These are phyloP conservation scores for Nannospalax galili DNA, from an alignment of 2,113 vertebrate species.

Conservation along the genomic window DNA sequence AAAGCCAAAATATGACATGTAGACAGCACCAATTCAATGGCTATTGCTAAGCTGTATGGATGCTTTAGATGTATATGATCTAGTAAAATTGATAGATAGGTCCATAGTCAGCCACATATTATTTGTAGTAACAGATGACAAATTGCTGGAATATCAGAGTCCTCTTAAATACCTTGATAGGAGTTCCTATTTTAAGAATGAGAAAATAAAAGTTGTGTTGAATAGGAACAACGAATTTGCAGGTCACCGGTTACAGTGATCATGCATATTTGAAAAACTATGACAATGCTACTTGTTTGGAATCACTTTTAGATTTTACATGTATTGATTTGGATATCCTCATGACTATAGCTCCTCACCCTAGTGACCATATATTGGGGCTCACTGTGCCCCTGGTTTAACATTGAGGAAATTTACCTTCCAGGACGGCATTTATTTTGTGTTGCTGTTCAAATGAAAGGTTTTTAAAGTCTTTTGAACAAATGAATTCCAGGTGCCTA, in stretches of 20 bases:
- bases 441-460: too few species aligned
- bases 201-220: neutral
- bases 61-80: neutral
- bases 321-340: neutral
- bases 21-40: neutral
- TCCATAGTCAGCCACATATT: neutral
- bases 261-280: neutral
- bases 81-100: neutral
- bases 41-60: neutral
- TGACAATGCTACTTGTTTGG: neutral
- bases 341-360: neutral
- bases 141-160: neutral
- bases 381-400: neutral
- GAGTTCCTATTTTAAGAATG: neutral
- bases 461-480: too few species aligned
- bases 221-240: neutral
- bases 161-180: neutral
- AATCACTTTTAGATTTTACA: neutral
- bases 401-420: neutral
- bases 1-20: neutral
- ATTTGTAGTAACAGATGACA: neutral
- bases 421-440: neutral
- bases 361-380: neutral
- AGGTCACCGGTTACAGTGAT: neutral
- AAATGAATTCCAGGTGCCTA: too few species aligned